A percentile compares a stretch with the other conserved stretches of the same genome.
Evolutionary conservation across 2,888 invertebrate species (phyloP).

Genomic region (Limenitis camilla): DNA sequence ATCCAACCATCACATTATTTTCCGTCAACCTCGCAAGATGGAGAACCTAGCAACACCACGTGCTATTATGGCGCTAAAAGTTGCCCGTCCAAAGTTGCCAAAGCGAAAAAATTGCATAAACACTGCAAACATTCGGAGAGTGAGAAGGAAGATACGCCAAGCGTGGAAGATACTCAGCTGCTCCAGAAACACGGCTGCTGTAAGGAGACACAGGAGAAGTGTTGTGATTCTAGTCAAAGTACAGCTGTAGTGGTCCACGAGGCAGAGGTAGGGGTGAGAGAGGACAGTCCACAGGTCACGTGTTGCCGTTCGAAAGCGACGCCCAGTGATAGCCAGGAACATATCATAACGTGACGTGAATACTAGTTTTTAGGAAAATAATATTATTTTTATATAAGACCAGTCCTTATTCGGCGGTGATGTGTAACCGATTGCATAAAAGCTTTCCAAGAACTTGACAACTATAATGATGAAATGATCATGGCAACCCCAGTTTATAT

Average conservation of each 20-base stretch:
- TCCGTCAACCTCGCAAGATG: conserved; percentile 39
- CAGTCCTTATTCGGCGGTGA: no score
- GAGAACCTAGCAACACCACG: conserved; percentile 35
- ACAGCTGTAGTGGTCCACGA: conserved; percentile 29
- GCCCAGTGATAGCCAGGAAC: conserved; percentile 57
- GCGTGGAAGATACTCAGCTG: conserved; percentile 54
- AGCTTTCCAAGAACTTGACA: no score
- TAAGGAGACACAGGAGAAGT: conserved; percentile 42
- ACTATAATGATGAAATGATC: no score
- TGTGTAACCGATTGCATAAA: no score
- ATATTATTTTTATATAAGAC: no score
- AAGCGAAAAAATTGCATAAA: conserved; percentile 39
- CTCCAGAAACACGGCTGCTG: conserved; percentile 49
- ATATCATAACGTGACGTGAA: conserved; percentile 40
- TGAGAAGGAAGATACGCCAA: conserved; percentile 54
- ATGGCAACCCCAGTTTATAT: no score
- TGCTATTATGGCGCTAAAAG: conserved; percentile 59
- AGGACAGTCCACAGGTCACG: conserved; percentile 55
- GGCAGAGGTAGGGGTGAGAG: conserved; percentile 35
- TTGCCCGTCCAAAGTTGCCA: conserved; percentile 59
- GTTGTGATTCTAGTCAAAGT: conserved; percentile 33
- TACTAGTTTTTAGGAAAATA: no score
- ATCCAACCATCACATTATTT: conserved; percentile 65
- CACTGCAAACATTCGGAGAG: conserved; percentile 38
- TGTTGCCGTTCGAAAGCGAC: conserved; percentile 48